These are phyloP conservation scores for Dromaius novaehollandiae DNA, from an alignment of 2,113 vertebrate genomes.

Conservation along the genomic window DNA sequence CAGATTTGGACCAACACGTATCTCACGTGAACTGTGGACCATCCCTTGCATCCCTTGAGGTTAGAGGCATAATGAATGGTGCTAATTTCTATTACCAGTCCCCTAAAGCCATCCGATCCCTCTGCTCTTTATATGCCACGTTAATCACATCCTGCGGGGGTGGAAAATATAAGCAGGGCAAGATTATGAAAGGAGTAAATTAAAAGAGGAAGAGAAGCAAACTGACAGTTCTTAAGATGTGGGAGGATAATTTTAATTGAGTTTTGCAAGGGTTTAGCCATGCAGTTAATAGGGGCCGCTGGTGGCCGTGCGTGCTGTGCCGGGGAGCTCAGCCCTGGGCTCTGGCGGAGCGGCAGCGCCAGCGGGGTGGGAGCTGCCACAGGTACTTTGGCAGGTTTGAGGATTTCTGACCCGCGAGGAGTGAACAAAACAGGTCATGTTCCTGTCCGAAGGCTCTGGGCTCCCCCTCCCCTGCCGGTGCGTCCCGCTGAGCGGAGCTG, in stretches of 20 bases:
- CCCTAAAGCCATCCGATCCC: neutral
- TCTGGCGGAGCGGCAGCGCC: fast-evolving
- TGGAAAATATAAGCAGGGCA: neutral
- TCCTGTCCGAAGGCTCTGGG: neutral
- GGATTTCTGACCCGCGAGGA: neutral
- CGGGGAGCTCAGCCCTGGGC: neutral
- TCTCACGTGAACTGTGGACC: neutral
- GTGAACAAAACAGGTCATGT: neutral
- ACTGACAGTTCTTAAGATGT: conserved; percentile 20
- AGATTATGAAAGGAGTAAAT: conserved; percentile 35
- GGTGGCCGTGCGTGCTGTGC: conserved; percentile 19
- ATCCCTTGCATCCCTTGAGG: neutral
- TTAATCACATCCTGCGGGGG: neutral
- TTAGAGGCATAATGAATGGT: fast-evolving
- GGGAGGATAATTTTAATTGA: conserved; percentile 62
- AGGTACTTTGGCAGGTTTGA: neutral
- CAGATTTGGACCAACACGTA: neutral
- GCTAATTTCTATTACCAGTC: neutral
- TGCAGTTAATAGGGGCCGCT: conserved; percentile 35
- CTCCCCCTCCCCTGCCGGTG: neutral
- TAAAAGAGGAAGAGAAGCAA: conserved; percentile 33
- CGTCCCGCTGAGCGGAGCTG: conserved; percentile 30
- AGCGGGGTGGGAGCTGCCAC: neutral
- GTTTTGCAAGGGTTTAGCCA: conserved; percentile 33
- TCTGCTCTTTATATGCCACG: neutral